phyloP scores from a whole-genome alignment of 2,888 invertebrate genomes.

The Quadroppia sp. region DNA sequence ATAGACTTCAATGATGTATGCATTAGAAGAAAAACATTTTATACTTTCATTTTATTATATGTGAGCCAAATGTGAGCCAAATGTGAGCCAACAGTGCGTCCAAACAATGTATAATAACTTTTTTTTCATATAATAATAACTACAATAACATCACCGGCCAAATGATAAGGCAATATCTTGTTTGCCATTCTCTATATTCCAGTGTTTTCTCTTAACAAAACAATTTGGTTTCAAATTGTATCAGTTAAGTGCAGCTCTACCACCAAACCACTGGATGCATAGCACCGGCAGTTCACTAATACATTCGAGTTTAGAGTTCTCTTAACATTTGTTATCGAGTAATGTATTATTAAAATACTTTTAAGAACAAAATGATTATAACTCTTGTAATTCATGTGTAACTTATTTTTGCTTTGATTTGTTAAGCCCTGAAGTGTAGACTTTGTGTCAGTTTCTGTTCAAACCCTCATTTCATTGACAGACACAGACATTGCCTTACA shows the following conservation, averaged over 20 bases:
- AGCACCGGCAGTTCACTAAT: background rate
- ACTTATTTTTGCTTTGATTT: constrained; percentile 1
- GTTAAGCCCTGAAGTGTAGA: background rate
- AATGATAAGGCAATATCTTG: constrained; percentile 21
- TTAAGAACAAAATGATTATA: background rate
- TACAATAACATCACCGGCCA: constrained; percentile 14
- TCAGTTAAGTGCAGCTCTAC: background rate
- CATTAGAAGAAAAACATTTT: too few relatives aligned
- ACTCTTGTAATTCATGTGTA: constrained; percentile 1
- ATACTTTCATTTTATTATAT: too few relatives aligned
- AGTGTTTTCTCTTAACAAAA: background rate
- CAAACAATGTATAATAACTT: background rate
- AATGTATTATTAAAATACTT: constrained; percentile 26
- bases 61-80: too few relatives aligned
- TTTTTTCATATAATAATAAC: constrained; percentile 8
- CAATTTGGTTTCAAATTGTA: constrained; percentile 8
- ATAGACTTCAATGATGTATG: background rate
- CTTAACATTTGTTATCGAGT: background rate
- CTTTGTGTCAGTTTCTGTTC: background rate
- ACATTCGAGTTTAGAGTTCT: background rate
- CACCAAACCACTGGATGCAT: background rate
- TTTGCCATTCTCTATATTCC: background rate
- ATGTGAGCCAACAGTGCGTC: background rate
- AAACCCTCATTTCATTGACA: background rate
- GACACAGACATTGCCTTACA: background rate